Base-by-base conservation (phyloP, 2,888 invertebrate genomes). In the Pandemis heparana region DNA sequence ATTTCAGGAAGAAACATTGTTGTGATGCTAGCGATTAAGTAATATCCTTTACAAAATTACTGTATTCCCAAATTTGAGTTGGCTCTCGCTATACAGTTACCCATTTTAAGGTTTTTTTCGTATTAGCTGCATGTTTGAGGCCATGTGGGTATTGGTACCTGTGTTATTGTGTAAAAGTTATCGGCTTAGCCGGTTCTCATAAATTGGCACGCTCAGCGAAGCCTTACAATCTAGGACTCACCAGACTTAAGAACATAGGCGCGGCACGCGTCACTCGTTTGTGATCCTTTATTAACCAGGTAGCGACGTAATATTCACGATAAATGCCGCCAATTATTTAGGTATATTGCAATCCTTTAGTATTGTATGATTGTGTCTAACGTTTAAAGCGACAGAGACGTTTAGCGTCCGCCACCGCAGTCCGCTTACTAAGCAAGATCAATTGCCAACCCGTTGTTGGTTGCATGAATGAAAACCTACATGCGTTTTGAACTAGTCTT, bases 201-300 rank as follows among this genome's bases (percentile, higher is more conserved):
- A 87, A 89, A 89, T 89, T 87, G 89, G 89, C 89, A 89, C 89
- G 88, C 80, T 86, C 78, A 76, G 85, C 83, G 92, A 94, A 93
- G 89, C 92, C 94, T 92, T 94, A 94, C 83, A 90, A 90, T 84
- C 86, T 93, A 94, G 83, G 87, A 94, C 94, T 94, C 88, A 94
- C 94, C 94, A 89, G 89, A 88, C 89, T 88, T 87, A 88, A 86
- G 90, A 85, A 89, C 94, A 94, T 94, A 93, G 94, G 94, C 94
- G 94, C 94, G 92, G 92, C 92, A 65, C 64, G 91, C 92, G 86
- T 82, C 86, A 86, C 86, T 87, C 86, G 81, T 86, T 87, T 89
- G 88, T 90, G 90, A 89, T 91, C 88, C 89, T 87, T 87, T 87
- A 86, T 41, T 70, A 65, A 61, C 59, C 70, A 69, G 65, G 69